These are phyloP conservation scores for Drosophila suzukii DNA, from an alignment of 1,140 invertebrate species.

Conservation along the genomic window DNA sequence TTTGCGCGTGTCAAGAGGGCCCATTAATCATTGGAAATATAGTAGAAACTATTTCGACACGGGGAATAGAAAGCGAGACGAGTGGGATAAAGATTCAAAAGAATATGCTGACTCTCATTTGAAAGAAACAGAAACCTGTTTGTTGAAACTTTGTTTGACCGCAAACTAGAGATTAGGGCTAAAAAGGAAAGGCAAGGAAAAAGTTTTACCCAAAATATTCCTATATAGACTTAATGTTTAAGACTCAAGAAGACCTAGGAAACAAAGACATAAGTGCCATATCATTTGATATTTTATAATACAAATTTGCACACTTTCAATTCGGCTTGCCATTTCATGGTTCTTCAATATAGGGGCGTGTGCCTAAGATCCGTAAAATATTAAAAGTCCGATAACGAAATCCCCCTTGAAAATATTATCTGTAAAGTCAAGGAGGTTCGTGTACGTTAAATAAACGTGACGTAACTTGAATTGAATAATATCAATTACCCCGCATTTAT, in stretches of 20 bases:
- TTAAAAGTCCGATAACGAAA: conserved; percentile 14
- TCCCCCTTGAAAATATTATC: conserved; percentile 7
- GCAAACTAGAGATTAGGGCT: background rate
- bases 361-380: conserved; percentile 3
- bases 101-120: background rate
- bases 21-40: conserved; percentile 25
- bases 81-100: background rate
- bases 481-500: conserved; percentile 11
- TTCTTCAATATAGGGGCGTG: conserved; percentile 9
- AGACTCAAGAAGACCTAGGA: too few relatives aligned
- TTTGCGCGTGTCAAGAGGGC: background rate
- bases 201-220: background rate
- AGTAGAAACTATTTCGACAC: conserved; percentile 23
- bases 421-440: conserved; percentile 12
- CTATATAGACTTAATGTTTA: too few relatives aligned
- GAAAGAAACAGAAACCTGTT: conserved; percentile 19
- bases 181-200: background rate
- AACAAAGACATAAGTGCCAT: background rate
- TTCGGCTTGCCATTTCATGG: conserved; percentile 11
- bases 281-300: background rate
- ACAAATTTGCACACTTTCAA: background rate
- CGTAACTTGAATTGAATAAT: conserved; percentile 23
- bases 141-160: conserved; percentile 21
- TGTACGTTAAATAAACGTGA: background rate
- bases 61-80: conserved; percentile 41